Evolutionary conservation across 2,113 vertebrate species (phyloP).

Genomic region (Entomyzon cyanotis): DNA sequence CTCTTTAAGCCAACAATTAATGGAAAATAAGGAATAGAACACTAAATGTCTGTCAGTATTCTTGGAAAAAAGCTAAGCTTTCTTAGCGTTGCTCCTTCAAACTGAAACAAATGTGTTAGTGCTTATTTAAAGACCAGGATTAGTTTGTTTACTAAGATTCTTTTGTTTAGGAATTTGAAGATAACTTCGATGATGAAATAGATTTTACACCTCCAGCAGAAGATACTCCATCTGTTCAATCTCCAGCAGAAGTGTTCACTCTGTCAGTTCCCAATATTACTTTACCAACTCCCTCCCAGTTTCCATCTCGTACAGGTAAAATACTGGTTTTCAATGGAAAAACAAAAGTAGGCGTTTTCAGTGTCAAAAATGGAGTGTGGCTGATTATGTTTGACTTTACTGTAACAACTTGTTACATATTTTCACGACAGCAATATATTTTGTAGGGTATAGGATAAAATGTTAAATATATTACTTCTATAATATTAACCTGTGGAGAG

Average conservation of each 20-base stretch:
- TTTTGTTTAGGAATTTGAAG: conserved; percentile 91
- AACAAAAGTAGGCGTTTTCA: neutral
- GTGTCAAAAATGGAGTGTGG: neutral
- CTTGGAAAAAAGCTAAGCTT: neutral
- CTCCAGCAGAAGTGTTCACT: conserved; percentile 94
- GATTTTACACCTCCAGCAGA: conserved; percentile 98
- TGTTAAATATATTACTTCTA: neutral
- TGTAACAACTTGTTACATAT: neutral
- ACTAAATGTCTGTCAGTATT: neutral
- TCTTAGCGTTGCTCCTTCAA: neutral
- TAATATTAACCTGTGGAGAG: neutral
- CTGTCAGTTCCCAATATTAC: conserved; percentile 88
- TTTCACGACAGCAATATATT: neutral
- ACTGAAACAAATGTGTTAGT: neutral
- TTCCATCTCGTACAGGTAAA: conserved; percentile 86
- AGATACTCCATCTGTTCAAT: conserved; percentile 95
- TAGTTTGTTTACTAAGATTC: neutral
- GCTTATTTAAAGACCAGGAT: neutral
- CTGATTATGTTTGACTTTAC: neutral
- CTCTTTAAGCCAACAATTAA: neutral
- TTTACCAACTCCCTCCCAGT: conserved; percentile 87
- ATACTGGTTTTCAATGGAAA: neutral
- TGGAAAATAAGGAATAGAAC: neutral
- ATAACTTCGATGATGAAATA: conserved; percentile 97
- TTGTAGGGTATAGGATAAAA: neutral